Evolutionary conservation across 2,113 vertebrate species (phyloP).

Genomic region (Myiagra hebetior): DNA sequence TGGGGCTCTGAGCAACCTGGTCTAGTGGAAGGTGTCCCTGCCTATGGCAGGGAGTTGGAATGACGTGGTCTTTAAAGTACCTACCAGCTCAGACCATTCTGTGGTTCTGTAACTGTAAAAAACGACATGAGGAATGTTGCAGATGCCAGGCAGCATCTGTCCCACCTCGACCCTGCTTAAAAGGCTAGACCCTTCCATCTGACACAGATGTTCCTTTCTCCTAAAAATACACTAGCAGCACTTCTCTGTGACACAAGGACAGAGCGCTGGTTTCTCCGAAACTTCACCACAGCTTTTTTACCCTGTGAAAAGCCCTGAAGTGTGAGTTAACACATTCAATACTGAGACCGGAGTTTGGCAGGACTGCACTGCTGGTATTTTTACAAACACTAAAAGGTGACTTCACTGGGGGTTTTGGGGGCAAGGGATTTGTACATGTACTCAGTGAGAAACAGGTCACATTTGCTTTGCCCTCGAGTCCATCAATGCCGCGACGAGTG

Average conservation of each 20-base stretch:
- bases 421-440: not conserved
- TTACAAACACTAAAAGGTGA: slow-evolving; percentile 1
- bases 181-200: not conserved
- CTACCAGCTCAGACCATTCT: not conserved
- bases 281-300: not conserved
- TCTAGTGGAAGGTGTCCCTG: not conserved
- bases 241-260: not conserved
- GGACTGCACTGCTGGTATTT: not conserved
- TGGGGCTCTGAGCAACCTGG: not conserved
- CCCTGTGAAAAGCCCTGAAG: slow-evolving; percentile 35
- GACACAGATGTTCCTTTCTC: no score
- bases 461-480: not conserved
- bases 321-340: not conserved
- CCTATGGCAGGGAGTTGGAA: not conserved
- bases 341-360: not conserved
- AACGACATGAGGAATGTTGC: not conserved
- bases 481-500: slow-evolving; percentile 51
- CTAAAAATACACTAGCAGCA: slow-evolving; percentile 21
- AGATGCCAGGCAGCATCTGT: not conserved
- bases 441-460: not conserved
- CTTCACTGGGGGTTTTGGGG: not conserved
- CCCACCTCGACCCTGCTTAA: not conserved
- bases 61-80: not conserved
- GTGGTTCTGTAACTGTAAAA: not conserved
- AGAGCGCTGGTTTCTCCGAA: not conserved